Evolutionary conservation across 2,888 invertebrate species (phyloP), one percentile per base, ranked within the genome.

Genomic region (Syrphus vitripennis): DNA sequence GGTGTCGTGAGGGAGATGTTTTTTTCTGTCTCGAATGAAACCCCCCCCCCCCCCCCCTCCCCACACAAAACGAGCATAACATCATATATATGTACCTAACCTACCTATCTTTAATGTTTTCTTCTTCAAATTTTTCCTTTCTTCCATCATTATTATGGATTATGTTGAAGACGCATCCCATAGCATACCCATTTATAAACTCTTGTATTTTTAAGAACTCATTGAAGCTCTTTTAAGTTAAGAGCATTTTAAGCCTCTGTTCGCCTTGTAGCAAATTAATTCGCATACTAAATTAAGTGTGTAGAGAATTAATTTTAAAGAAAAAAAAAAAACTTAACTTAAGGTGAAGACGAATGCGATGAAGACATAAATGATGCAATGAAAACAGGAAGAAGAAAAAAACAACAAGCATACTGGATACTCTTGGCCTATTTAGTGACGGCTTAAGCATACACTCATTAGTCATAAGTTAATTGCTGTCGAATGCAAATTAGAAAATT

Each of bases 281-380:
- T 80, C 80, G 76, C 83, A 76, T 84, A 80, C 61, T 59, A 80
- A 83, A 80, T 84, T 76, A 84, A 84, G 84, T 69, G 84, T 69
- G 76, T 55, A 50, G 50, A 53, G 76, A 84, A 80, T 84, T 80
- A 84, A 80, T 80, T 67, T 71, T 34, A 53, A 67, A 71, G 71
- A 71, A 61, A 61, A 34, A 61, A 19, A 71, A 61, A 61, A 34
- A 61, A 19, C 50, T 45, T 10, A 10, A 21, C 34, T 31, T 34
- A 10, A 59, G 21, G 14, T 10, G 29, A 10, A 37, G 40, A 10
- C 5, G 12, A 16, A 16, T 6, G 24, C 21, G n/a, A 48, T 21
- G 29, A n/a, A 16, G 71, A 34, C n/a, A n/a, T 50, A 14, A 19
- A 50, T 50, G 50, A 50, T 2, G 34, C 16, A 42, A 19, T 57